A percentile compares a stretch with the other conserved stretches of the same genome.
Conservation (phyloP, 2,888 invertebrate genomes). For the Cyrtodaria siliqua region DNA sequence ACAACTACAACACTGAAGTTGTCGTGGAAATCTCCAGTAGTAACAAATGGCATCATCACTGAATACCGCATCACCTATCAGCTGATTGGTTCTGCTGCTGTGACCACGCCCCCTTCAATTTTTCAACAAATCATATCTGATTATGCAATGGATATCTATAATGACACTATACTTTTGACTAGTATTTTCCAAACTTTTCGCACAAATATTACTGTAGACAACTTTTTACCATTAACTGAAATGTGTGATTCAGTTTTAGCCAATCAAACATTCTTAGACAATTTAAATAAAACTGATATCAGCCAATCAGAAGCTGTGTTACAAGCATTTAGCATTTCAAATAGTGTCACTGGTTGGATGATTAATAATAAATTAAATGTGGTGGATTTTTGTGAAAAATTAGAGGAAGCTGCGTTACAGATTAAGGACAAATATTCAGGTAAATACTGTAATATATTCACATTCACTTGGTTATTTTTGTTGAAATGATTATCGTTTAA, state of each 20-base stretch:
- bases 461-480: too few species aligned
- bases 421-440: slow-evolving; percentile 2
- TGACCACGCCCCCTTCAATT: slow-evolving; percentile 7
- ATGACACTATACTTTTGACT: slow-evolving; percentile 16
- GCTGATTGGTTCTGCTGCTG: slow-evolving; percentile 41
- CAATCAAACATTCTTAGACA: slow-evolving; percentile 31
- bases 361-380: slow-evolving; percentile 9
- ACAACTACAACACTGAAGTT: slow-evolving; percentile 54
- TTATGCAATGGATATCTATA: slow-evolving; percentile 29
- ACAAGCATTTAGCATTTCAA: slow-evolving; percentile 29
- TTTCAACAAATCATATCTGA: slow-evolving; percentile 32
- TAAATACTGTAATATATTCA: too few species aligned
- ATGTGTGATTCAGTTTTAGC: slow-evolving; percentile 44
- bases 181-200: slow-evolving; percentile 31
- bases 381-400: slow-evolving; percentile 10
- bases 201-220: slow-evolving; percentile 12
- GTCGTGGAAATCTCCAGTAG: slow-evolving; percentile 65
- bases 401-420: neutral
- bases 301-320: slow-evolving; percentile 28
- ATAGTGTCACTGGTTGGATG: slow-evolving; percentile 42
- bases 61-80: slow-evolving; percentile 59
- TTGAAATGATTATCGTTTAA: too few species aligned
- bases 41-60: slow-evolving; percentile 65
- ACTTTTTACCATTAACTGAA: slow-evolving; percentile 20
- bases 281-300: slow-evolving; percentile 22